phyloP scores from a whole-genome alignment of 2,797 vertebrate genomes.

The Bradypus variegatus region DNA sequence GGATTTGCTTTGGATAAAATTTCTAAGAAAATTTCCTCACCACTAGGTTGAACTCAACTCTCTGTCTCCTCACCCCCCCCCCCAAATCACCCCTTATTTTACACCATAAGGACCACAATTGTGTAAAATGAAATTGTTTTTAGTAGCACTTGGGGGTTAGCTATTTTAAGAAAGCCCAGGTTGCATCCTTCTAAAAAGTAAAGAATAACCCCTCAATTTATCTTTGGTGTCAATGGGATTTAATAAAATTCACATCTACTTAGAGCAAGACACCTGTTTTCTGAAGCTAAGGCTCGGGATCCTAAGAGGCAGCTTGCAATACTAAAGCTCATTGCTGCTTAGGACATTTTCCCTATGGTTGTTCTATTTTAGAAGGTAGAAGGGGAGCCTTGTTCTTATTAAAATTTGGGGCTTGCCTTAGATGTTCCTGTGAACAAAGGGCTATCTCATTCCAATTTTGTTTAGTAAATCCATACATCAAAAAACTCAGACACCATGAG shows the following conservation, averaged over 20 bases:
- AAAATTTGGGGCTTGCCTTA: background rate
- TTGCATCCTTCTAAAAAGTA: constrained; percentile 23
- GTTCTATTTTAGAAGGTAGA: constrained; percentile 18
- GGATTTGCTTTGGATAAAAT: constrained; percentile 35
- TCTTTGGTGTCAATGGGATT: constrained; percentile 23
- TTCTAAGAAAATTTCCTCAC: background rate
- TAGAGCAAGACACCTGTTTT: constrained; percentile 26
- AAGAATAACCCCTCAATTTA: constrained; percentile 17
- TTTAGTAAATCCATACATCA: constrained; percentile 28
- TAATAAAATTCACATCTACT: constrained; percentile 31
- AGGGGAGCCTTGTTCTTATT: background rate
- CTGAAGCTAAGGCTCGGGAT: background rate
- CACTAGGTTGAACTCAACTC: background rate
- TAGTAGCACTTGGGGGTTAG: background rate
- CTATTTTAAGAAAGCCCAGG: background rate
- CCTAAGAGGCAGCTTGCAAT: background rate
- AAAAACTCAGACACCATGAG: background rate
- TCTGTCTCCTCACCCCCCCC: background rate
- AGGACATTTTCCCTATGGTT: background rate
- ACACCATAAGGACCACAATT: background rate
- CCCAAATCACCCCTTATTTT: constrained; percentile 7
- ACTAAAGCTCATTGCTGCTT: background rate
- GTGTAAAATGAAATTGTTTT: constrained; percentile 28
- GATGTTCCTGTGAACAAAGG: background rate
- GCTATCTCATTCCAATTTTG: background rate